Conservation (phyloP, 2,797 vertebrate species). For the Calcarius lapponicus region DNA sequence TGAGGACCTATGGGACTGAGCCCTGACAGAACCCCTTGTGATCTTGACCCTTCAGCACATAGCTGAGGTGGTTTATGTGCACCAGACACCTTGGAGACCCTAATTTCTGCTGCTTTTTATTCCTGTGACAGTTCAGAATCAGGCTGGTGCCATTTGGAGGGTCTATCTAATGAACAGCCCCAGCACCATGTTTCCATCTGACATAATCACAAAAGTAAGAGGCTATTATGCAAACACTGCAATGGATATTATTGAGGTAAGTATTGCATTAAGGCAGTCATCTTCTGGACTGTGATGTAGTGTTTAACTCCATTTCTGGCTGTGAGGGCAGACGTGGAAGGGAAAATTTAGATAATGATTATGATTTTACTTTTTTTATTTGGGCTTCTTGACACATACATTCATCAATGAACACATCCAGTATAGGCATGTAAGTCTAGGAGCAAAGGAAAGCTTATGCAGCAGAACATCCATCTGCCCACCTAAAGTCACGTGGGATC, state of each 20-base stretch:
- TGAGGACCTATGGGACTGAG: background rate
- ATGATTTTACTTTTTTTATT: conserved; percentile 11
- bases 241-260: conserved; percentile 83
- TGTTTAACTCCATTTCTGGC: background rate
- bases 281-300: background rate
- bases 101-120: conserved; percentile 4
- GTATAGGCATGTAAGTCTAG: background rate
- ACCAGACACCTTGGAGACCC: background rate
- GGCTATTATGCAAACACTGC: conserved; percentile 80
- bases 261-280: background rate
- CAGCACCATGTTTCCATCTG: conserved; percentile 75
- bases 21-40: background rate
- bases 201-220: conserved; percentile 78
- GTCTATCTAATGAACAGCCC: conserved; percentile 79
- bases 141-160: conserved; percentile 81
- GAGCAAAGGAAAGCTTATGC: background rate
- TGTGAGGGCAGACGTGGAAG: background rate
- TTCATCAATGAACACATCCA: background rate
- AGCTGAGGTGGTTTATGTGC: background rate
- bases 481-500: background rate
- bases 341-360: background rate
- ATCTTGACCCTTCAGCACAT: background rate
- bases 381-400: background rate
- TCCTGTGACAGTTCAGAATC: conserved; percentile 53
- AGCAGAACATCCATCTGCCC: background rate